A percentile compares a stretch with the other conserved stretches of the same genome.
Evolutionary conservation across 1,140 invertebrate species (phyloP).

Genomic region (Drosophila nebulosa): DNA sequence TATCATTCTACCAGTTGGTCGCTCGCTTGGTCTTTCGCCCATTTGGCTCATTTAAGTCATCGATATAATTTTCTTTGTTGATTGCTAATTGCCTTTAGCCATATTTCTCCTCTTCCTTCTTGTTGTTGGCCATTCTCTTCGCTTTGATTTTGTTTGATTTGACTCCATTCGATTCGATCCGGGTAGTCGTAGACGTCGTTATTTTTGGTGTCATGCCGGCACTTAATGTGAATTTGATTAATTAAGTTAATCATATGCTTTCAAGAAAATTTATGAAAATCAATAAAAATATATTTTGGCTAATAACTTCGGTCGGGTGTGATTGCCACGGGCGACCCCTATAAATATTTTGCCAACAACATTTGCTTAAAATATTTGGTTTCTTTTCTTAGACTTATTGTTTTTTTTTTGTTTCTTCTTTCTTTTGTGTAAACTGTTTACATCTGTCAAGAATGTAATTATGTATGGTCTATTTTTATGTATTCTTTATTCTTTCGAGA

Average conservation of each 20-base stretch:
- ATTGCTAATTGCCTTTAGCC: constrained; percentile 17
- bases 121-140: neutral
- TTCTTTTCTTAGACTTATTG: neutral
- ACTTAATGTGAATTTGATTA: constrained; percentile 69
- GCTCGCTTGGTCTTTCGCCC: neutral
- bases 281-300: constrained; percentile 29
- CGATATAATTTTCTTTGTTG: constrained; percentile 1
- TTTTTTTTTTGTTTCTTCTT: neutral
- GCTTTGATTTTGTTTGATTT: constrained; percentile 42
- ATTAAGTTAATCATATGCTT: constrained; percentile 67
- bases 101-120: constrained; percentile 3
- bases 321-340: neutral
- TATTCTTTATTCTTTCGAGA: too few species aligned
- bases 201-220: constrained; percentile 45
- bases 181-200: neutral
- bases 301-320: neutral
- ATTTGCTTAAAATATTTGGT: neutral
- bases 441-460: neutral
- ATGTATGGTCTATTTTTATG: neutral
- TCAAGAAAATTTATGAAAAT: constrained; percentile 36
- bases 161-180: constrained; percentile 23
- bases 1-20: constrained; percentile 19
- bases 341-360: neutral
- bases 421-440: neutral
- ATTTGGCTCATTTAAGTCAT: neutral